Percentiles rank a stretch among this genome's conserved stretches.
Evolutionary conservation across 2,797 vertebrate genomes (phyloP).

Genomic region (Muraenolepis orangiensis): DNA sequence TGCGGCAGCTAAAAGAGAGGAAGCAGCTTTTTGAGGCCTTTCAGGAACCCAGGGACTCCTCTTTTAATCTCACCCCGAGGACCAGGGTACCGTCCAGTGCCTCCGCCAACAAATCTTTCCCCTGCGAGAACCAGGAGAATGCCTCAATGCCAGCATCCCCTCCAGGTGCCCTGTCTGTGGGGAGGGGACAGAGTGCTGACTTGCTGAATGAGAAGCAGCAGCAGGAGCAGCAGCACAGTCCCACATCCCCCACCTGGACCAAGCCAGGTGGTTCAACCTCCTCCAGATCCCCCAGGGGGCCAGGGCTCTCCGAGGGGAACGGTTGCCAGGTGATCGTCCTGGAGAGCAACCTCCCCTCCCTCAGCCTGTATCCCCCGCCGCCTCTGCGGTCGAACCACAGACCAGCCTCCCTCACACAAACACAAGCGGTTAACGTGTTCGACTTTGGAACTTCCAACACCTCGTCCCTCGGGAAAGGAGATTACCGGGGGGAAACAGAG

Average conservation of each 20-base stretch:
- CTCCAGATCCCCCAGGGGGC: conserved; percentile 30
- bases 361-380: conserved; percentile 19
- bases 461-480: conserved; percentile 13
- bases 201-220: conserved; percentile 1
- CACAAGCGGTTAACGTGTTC: conserved; percentile 14
- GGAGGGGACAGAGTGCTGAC: conserved; percentile 34
- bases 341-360: conserved; percentile 56
- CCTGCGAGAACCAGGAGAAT: conserved; percentile 35
- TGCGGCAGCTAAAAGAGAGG: conserved; percentile 76
- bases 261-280: conserved; percentile 7
- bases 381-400: not conserved
- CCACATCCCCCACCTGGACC: not conserved
- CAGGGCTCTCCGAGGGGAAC: conserved; percentile 52
- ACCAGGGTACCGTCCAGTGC: conserved; percentile 39
- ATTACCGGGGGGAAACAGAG: conserved; percentile 2
- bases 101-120: conserved; percentile 36
- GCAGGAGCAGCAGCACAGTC: conserved; percentile 7
- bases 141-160: conserved; percentile 30
- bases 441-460: conserved; percentile 19
- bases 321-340: conserved; percentile 62
- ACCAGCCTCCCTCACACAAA: conserved; percentile 11
- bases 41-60: conserved; percentile 55
- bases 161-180: conserved; percentile 3
- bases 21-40: conserved; percentile 79
- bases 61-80: conserved; percentile 1